Percentiles rank a stretch among this genome's conserved stretches.
These are phyloP conservation scores for Myathropa florea DNA, from an alignment of 2,888 invertebrate genomes.

Conservation along the genomic window DNA sequence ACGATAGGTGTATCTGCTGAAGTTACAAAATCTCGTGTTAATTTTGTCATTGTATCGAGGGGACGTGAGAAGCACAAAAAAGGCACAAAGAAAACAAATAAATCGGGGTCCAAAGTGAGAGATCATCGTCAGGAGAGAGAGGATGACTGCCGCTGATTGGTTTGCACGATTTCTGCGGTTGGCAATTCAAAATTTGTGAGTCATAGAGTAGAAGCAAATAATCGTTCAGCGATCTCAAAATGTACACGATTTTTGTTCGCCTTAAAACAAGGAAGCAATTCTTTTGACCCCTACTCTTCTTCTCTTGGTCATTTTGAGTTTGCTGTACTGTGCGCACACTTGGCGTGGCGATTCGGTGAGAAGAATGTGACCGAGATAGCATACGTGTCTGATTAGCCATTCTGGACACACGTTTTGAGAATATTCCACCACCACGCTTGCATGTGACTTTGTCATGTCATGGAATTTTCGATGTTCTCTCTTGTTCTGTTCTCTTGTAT, in stretches of 20 bases:
- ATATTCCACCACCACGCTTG: conserved; percentile 1
- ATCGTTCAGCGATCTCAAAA: conserved; percentile 57
- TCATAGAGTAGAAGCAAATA: conserved; percentile 35
- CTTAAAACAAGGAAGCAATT: conserved; percentile 43
- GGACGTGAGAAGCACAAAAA: neutral
- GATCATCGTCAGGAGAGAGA: too few species aligned
- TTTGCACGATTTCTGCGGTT: conserved; percentile 35
- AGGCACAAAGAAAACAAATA: too few species aligned
- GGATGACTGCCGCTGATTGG: neutral
- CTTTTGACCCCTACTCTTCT: conserved; percentile 44
- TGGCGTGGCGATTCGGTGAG: conserved; percentile 7
- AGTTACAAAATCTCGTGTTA: neutral
- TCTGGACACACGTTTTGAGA: conserved; percentile 29
- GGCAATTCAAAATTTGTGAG: conserved; percentile 5
- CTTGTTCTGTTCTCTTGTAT: too few species aligned
- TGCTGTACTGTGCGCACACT: neutral
- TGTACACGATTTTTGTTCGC: neutral
- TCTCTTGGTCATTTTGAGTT: neutral
- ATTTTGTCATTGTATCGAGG: neutral
- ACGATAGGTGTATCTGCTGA: neutral
- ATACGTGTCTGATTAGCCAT: conserved; percentile 55
- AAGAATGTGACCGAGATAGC: conserved; percentile 1
- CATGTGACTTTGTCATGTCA: neutral
- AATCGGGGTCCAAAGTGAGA: too few species aligned
- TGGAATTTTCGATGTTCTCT: neutral